phyloP scores from a whole-genome alignment of 2,888 invertebrate species.

The Agonopterix arenella region DNA sequence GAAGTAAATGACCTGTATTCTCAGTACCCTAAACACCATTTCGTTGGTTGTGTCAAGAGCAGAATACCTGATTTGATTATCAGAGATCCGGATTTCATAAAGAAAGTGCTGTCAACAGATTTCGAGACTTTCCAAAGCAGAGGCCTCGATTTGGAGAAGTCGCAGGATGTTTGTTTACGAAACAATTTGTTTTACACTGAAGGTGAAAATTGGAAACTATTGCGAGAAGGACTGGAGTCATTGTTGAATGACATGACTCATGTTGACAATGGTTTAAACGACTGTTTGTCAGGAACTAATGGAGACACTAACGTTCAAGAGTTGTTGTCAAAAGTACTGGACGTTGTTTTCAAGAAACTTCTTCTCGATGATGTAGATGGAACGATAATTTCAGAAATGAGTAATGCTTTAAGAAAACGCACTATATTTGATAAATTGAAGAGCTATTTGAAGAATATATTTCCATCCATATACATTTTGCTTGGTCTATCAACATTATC shows the following conservation, averaged over 20 bases:
- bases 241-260: slow-evolving; percentile 45
- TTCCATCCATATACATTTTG: slow-evolving; percentile 55
- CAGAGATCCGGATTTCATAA: slow-evolving; percentile 58
- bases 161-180: slow-evolving; percentile 72
- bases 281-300: slow-evolving; percentile 70
- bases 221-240: slow-evolving; percentile 52
- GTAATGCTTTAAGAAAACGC: slow-evolving; percentile 39
- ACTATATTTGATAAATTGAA: slow-evolving; percentile 44
- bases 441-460: slow-evolving; percentile 59
- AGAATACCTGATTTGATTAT: slow-evolving; percentile 66
- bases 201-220: slow-evolving; percentile 65
- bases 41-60: slow-evolving; percentile 57
- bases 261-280: slow-evolving; percentile 55
- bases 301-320: slow-evolving; percentile 67
- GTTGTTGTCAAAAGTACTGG: slow-evolving; percentile 66
- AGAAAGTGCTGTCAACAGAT: slow-evolving; percentile 65
- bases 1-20: slow-evolving; percentile 52
- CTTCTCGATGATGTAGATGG: slow-evolving; percentile 45
- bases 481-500: slow-evolving; percentile 44
- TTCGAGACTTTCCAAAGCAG: slow-evolving; percentile 67
- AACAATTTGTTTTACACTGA: slow-evolving; percentile 72
- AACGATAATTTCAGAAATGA: slow-evolving; percentile 39
- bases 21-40: slow-evolving; percentile 48
- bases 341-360: slow-evolving; percentile 60
- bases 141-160: slow-evolving; percentile 69